Percentiles rank a stretch among this genome's conserved stretches.
phyloP scores from a whole-genome alignment of 2,113 vertebrate genomes.

The Lepidiolamprologus cunningtoni region DNA sequence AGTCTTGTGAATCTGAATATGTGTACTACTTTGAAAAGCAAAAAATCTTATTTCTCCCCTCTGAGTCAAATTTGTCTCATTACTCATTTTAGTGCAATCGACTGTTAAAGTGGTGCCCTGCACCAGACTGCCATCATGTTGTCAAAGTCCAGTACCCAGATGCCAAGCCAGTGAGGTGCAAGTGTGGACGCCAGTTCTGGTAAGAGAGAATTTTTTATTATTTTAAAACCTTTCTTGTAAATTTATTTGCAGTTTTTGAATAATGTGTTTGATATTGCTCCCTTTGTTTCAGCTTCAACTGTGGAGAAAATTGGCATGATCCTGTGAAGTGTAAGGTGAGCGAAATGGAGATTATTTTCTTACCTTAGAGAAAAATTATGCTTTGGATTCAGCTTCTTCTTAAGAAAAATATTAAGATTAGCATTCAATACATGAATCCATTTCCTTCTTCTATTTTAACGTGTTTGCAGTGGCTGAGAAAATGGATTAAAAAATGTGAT shows the following conservation, averaged over 20 bases:
- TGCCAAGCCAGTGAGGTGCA: slow-evolving; percentile 98
- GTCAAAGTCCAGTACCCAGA: slow-evolving; percentile 99
- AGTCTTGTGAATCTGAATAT: background rate
- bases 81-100: slow-evolving; percentile 84
- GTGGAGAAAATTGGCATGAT: slow-evolving; percentile 99
- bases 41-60: background rate
- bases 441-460: background rate
- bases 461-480: slow-evolving; percentile 88
- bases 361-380: background rate
- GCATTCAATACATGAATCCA: background rate
- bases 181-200: slow-evolving; percentile 99
- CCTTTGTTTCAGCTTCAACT: slow-evolving; percentile 86
- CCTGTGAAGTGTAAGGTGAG: slow-evolving; percentile 98
- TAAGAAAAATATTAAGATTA: background rate
- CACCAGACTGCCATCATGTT: slow-evolving; percentile 98
- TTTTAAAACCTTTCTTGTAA: background rate
- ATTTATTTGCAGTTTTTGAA: background rate
- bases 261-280: background rate
- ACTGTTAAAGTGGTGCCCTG: slow-evolving; percentile 99
- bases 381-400: background rate
- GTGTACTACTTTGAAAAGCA: background rate
- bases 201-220: slow-evolving; percentile 58
- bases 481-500: slow-evolving; percentile 99
- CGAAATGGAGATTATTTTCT: background rate
- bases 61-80: background rate